These are phyloP conservation scores for Aspidoscelis tigris DNA, from an alignment of 2,113 vertebrate genomes.

Conservation along the genomic window DNA sequence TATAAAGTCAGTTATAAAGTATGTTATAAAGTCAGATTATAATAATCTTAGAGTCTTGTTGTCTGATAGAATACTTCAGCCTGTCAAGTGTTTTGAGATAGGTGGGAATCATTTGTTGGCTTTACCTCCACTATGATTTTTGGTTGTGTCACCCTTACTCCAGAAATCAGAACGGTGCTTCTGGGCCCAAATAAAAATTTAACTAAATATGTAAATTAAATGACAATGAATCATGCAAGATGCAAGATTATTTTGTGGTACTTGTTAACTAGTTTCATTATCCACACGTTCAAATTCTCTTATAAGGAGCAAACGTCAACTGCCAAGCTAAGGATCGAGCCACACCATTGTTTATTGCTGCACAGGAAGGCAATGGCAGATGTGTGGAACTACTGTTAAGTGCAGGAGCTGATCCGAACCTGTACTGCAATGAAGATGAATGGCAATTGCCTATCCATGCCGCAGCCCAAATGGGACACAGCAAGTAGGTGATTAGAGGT, in stretches of 20 bases:
- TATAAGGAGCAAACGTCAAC: slow-evolving; percentile 86
- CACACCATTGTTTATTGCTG: slow-evolving; percentile 91
- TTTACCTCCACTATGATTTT: no score
- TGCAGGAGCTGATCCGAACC: slow-evolving; percentile 84
- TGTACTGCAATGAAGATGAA: slow-evolving; percentile 84
- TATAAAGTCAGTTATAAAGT: no score
- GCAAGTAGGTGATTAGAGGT: slow-evolving; percentile 76
- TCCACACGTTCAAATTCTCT: slow-evolving; percentile 30
- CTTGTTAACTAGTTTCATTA: background rate
- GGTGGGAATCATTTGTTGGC: no score
- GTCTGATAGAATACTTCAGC: no score
- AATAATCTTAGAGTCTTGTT: no score
- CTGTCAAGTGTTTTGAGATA: no score
- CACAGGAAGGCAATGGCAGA: slow-evolving; percentile 87
- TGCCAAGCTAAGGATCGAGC: slow-evolving; percentile 88
- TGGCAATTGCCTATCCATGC: slow-evolving; percentile 93
- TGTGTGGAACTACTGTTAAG: slow-evolving; percentile 86
- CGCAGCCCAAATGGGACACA: slow-evolving; percentile 88
- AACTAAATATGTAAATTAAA: background rate
- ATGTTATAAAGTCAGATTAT: no score
- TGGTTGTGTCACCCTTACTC: no score
- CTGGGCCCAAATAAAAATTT: no score
- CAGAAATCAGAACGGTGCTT: no score
- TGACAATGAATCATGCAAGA: background rate
- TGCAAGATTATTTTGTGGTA: background rate